Evolutionary conservation across 2,797 vertebrate genomes (phyloP), one percentile per base, ranked within the genome.

Genomic region (Taeniopygia guttata): DNA sequence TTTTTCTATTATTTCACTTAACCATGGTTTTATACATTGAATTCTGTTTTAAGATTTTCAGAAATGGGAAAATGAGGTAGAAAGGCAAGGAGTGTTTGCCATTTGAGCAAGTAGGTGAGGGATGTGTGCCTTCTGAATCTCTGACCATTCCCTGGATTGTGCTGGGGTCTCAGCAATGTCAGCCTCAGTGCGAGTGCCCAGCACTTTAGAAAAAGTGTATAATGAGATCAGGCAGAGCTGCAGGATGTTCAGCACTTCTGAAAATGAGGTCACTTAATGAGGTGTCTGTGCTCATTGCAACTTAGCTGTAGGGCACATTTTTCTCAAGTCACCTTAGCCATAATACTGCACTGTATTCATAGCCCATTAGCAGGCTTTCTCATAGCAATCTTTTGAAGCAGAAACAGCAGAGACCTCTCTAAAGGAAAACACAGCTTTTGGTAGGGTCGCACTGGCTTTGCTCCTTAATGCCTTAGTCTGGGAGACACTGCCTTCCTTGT

Each of bases 201-300:
- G 89, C 69, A 34, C 68, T 84, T 76, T 51, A 48, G 46, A 82
- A 80, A 67, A 92, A 74, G 30, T 52, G 11, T 70, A 15, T 93
- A 87, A 87, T 92, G 92, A 91, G 84, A 69, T 78, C 4, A 11
- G 91, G 76, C 82, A 95, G 93, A 91, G 92, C 93, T 93, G 94
- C 85, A 38, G 84, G 87, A 93, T 94, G 76, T 89, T 96, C 84
- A 86, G 75, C 72, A 51, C 87, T 95, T 96, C 82, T 88, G 92
- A 96, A 96, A 97, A 97, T 97, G 91, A 96, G 95, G 94, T 96
- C 95, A 93, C 73, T 90, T 96, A 96, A 96, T 93, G 92, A 96
- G 89, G 89, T 93, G 91, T 75, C 91, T 92, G 14, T 4, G 9
- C 87, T 94, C 69, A 46, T 73, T 91, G 94, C 58, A 96, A 93